Base-by-base conservation (phyloP, 2,888 invertebrate genomes). In the Desoria tigrina region DNA sequence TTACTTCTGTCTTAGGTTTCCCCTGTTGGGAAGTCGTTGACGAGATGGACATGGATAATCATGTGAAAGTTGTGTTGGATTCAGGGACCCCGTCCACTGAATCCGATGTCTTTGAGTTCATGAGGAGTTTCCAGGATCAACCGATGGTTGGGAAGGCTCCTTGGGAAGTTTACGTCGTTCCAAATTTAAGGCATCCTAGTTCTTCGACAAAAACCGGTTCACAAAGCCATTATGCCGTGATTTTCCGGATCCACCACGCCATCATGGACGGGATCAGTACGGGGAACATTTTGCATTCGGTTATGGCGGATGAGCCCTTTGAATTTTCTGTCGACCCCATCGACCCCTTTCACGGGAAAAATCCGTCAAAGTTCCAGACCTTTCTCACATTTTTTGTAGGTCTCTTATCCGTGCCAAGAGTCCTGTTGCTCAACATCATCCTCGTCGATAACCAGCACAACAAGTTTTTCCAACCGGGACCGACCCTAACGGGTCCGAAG, bases 151-250 rank as follows among this genome's bases (percentile, higher is more conserved):
- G 42, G 23, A 62, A 55, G 24, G 63, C 63, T 9, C 72, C 75
- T n/a, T 76, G 75, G 75, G 73, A 74, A 61, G 60, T 70, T 23
- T 51, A 73, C 7, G 65, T 75, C 27, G 50, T 75, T 7, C 74
- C 74, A 1, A 65, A 68, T 18, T 71, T 69, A 54, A 27, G 39
- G 6, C 54, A 66, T 28, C 23, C 54, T 18, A 37, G 55, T 23
- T 32, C 45, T 45, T 50, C 42, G 9, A 23, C 45, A 16, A 42
- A 28, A 14, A 54, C 16, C 18, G 37, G n/a, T n/a, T 23, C 42
- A 32, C 27, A 60, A 42, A 21, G 59, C 26, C 61, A 68, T 49
- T 75, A 75, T 49, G 72, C 71, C 3, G 60, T 73, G 2, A 66
- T 72, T 11, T 72, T 72, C 21, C 63, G 74, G 11, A 54, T 72